phyloP scores from a whole-genome alignment of 2,888 invertebrate species.

The Ophion ellenae region DNA sequence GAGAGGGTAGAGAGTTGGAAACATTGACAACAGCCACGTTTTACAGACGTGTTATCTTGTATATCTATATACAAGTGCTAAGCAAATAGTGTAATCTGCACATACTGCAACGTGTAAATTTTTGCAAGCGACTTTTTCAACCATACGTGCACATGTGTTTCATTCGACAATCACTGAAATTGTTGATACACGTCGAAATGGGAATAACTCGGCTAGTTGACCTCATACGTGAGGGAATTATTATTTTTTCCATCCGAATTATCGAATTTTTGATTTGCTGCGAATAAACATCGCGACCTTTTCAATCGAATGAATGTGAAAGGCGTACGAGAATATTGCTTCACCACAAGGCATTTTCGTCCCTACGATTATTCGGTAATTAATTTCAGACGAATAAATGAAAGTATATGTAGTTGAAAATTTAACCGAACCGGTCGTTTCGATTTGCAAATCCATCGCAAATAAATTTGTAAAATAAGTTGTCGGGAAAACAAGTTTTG shows the following conservation, averaged over 20 bases:
- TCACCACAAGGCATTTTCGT: background rate
- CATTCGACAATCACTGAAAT: background rate
- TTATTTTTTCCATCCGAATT: background rate
- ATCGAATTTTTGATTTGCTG: background rate
- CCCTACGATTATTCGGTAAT: no score
- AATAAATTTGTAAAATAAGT: no score
- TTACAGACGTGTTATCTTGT: no score
- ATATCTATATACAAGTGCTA: background rate
- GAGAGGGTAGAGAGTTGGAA: constrained; percentile 1
- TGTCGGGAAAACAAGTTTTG: no score
- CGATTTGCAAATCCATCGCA: no score
- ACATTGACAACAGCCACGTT: background rate
- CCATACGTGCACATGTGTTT: background rate
- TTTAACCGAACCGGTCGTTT: no score
- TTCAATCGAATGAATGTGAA: background rate
- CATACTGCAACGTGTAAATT: background rate
- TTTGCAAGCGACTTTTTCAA: background rate
- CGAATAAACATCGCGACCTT: background rate
- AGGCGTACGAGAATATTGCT: background rate
- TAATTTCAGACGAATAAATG: no score
- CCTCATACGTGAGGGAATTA: background rate
- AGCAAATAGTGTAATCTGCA: constrained; percentile 10
- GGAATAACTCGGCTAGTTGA: background rate
- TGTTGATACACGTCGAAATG: background rate
- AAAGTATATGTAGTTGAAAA: no score